Evolutionary conservation across 2,797 vertebrate genomes (phyloP), one percentile per base, ranked within the genome.

Genomic region (Cyprinodon diabolis): DNA sequence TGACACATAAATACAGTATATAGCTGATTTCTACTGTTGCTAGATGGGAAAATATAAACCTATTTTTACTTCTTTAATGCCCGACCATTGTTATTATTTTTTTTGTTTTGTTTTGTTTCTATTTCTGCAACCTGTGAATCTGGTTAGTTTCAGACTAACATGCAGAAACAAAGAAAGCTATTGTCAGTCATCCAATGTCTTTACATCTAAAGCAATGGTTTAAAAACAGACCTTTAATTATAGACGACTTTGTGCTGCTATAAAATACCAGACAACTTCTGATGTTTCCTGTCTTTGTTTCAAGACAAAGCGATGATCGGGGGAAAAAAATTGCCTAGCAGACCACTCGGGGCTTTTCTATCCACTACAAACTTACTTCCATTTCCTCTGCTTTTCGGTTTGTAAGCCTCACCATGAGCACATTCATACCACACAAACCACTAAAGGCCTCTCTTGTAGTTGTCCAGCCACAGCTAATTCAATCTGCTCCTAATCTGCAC

Each of bases 201-300:
- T 25, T 8, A 60, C 47, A 55, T 57, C 45, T 47, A 62, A 62
- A 54, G 69, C n/a, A 69, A 70, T 56, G 54, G 17, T 37, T 55
- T 35, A 21, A 48, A 56, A 52, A 25, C 72, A 73, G 1, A 8
- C 17, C 21, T 74, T 76, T 19, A 68, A 49, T 75, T 66, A 47
- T 48, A 52, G 68, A 49, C 68, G 72, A 67, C 67, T 82, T 48
- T 81, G 66, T 63, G 72, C 80, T 76, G 72, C 72, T 77, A 57
- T 72, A 74, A 80, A 85, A 84, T 62, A 75, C 62, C 82, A 85
- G 77, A 80, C 79, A 87, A 87, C 78, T 87, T 87, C 73, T 78
- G 66, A 87, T 72, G 84, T 86, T 92, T 92, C 91, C 91, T 91
- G 90, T 77, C 87, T 92, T 93, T 92, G 93, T 92, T 91, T 45